Base-by-base conservation (phyloP, 2,113 vertebrate species). In the Melanerpes aurifrons region DNA sequence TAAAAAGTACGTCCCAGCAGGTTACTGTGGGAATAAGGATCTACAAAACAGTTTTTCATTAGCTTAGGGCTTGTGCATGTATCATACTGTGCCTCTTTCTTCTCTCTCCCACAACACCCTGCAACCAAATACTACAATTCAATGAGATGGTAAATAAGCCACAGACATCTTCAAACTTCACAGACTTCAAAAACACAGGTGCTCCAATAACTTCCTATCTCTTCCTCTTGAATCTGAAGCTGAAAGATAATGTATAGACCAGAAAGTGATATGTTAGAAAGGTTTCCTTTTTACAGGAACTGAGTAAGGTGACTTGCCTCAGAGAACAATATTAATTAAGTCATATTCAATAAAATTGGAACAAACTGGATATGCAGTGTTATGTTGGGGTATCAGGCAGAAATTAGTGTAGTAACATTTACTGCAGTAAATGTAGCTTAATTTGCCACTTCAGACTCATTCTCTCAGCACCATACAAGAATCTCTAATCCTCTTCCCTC, bases 111-210 rank as follows among this genome's bases (percentile, higher is more conserved):
- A 81, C 93, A 95, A 88, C 50, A 86, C 88, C 63, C 83, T 81
- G 88, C 83, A 95, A 93, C 88, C 86, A 94, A 94, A 95, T 54
- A 86, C 82, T 86, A 88, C 92, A 92, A 92, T 59, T 92, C 86
- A 84, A 73, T 70, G 86, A 90, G 77, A 87, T 62, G 84, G 77
- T 89, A 93, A 92, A 90, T 56, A 94, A 90, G 70, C 70, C 83
- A 87, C 80, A 75, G 73, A 96, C n/a, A 75, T 25, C 50, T 53
- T 53, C 50, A 53, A 22, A 53, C 45, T 76, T 86, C 81, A 75
- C 78, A 76, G 75, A 93, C 83, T 96, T 94, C 81, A 92, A 92
- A 93, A 87, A 66, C 54, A 69, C 86, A 87, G 69, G 70, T 88
- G 76, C 47, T 86, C 35, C 70, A 58, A 8, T 75, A 93, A 81